Evolutionary conservation across 2,888 invertebrate genomes (phyloP), one percentile per base, ranked within the genome.

Genomic region (Amphipoea oculea): DNA sequence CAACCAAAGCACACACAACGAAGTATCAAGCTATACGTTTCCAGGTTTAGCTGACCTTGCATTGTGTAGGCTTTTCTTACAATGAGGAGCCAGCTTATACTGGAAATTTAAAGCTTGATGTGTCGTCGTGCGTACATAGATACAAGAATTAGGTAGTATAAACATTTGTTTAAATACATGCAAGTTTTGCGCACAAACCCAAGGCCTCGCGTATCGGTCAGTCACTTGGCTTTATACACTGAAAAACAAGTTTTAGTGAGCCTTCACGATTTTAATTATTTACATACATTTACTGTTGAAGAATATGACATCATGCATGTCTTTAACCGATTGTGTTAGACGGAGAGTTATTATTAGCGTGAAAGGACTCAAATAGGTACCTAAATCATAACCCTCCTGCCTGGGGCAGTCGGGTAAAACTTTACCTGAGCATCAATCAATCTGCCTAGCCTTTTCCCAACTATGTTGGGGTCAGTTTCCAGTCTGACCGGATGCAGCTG

Each of bases 121-220:
- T 57, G 23, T 57, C 4, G 57, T 4, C n/a, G 23, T 11, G n/a
- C 11, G 29, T 29, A 29, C 36, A 20, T 40, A 40, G 3, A n/a
- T 42, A 54, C 20, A 62, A 60, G 36, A 60, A 12, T 14, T 51
- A 45, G 12, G 4, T 20, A 54, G 51, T 76, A n/a, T 48, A 76
- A 48, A 69, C 51, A 76, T 68, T 75, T 60, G 76, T 76, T 20
- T 12, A 81, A 65, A 82, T 69, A 54, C 76, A 23, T 81, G 81
- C 83, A 76, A 20, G 23, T 48, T 9, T 12, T 4, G 60, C 51
- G 36, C 36, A 17, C 29, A 23, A 36, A 3, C 54, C 54, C 69
- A 83, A 77, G 81, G 83, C 17, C 20, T 0, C 6, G 2, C 65
- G 1, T 81, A 83, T 81, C 81, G 81, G 81, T 60, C 81, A 77